Conservation (phyloP, 2,888 invertebrate species). For the Dicycla oo region DNA sequence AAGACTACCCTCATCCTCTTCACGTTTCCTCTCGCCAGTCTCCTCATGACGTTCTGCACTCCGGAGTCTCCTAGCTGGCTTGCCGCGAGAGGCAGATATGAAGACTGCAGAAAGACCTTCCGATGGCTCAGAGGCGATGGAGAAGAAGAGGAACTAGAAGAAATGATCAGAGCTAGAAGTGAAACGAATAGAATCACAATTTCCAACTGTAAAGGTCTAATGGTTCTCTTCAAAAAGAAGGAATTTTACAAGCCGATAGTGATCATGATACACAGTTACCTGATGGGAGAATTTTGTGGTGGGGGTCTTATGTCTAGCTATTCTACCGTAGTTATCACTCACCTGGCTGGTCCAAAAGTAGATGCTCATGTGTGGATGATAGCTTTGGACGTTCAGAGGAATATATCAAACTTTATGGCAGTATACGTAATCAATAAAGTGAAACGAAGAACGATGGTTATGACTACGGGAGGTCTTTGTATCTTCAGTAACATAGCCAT, state of each 20-base stretch:
- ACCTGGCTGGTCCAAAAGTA: slow-evolving; percentile 87
- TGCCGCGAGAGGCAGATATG: slow-evolving; percentile 86
- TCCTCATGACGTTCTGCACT: slow-evolving; percentile 78
- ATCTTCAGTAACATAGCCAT: slow-evolving; percentile 87
- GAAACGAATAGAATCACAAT: slow-evolving; percentile 59
- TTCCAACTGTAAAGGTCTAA: slow-evolving; percentile 48
- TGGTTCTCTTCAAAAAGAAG: slow-evolving; percentile 72
- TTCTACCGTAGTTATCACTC: slow-evolving; percentile 90
- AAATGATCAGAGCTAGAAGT: slow-evolving; percentile 76
- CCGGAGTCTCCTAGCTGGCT: slow-evolving; percentile 93
- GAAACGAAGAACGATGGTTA: slow-evolving; percentile 90
- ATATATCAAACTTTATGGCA: slow-evolving; percentile 89
- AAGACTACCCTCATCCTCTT: slow-evolving; percentile 87
- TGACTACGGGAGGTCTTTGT: slow-evolving; percentile 89
- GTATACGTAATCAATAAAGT: slow-evolving; percentile 89
- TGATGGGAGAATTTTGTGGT: slow-evolving; percentile 91
- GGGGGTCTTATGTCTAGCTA: slow-evolving; percentile 92
- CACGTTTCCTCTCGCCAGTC: slow-evolving; percentile 82
- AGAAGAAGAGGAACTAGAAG: slow-evolving; percentile 81
- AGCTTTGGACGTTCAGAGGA: slow-evolving; percentile 90
- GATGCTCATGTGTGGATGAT: slow-evolving; percentile 91
- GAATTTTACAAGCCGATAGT: slow-evolving; percentile 90
- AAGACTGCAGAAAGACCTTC: slow-evolving; percentile 89
- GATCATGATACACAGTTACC: slow-evolving; percentile 90
- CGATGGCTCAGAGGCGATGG: slow-evolving; percentile 90